phyloP scores from a whole-genome alignment of 2,797 vertebrate species.

The Gymnothorax reevesii region DNA sequence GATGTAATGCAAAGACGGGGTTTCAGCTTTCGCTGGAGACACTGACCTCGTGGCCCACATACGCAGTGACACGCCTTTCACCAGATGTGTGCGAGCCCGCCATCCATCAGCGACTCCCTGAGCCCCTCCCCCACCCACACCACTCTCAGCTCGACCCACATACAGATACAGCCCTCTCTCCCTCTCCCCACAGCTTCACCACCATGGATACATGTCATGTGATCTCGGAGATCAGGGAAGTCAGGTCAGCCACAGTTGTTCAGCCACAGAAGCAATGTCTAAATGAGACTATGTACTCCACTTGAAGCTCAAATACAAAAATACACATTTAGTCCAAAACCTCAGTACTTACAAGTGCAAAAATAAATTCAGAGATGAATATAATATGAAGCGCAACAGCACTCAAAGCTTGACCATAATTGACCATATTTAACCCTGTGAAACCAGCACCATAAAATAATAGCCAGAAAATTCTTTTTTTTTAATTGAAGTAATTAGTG shows the following conservation, averaged over 20 bases:
- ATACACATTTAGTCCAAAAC: background rate
- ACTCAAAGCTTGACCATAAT: background rate
- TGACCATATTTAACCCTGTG: background rate
- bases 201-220: background rate
- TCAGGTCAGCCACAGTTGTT: background rate
- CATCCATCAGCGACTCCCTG: background rate
- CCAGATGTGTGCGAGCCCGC: background rate
- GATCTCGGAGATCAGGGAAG: background rate
- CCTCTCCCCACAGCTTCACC: conserved; percentile 25
- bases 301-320: background rate
- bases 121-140: background rate
- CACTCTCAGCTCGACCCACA: background rate
- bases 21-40: background rate
- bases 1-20: background rate
- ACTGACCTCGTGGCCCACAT: conserved; percentile 4
- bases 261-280: background rate
- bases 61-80: background rate
- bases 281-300: background rate
- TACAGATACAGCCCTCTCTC: conserved; percentile 6
- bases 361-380: background rate
- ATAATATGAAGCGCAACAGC: background rate
- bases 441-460: no score
- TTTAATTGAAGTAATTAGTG: no score
- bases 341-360: background rate
- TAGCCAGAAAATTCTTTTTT: no score